A percentile compares a stretch with the other conserved stretches of the same genome.
phyloP scores from a whole-genome alignment of 2,797 vertebrate genomes.

The Aldrovandia affinis region DNA sequence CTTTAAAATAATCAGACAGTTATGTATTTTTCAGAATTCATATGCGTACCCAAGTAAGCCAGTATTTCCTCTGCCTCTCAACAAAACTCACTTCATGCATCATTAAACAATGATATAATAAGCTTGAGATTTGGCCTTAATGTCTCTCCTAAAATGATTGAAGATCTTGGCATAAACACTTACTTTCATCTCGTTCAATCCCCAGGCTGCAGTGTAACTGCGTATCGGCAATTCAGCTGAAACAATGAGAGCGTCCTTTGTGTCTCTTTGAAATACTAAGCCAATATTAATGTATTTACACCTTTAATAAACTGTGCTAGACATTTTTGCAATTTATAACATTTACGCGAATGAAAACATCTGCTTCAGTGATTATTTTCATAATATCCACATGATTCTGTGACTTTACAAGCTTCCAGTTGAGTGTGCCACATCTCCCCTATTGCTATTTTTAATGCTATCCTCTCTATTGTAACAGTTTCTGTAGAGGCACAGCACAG shows the following conservation, averaged over 20 bases:
- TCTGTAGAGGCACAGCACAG: neutral
- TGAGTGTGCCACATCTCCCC: neutral
- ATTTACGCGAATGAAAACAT: neutral
- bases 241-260: neutral
- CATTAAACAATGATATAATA: conserved; percentile 35
- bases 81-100: conserved; percentile 30
- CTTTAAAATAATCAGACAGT: conserved; percentile 1
- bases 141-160: conserved; percentile 18
- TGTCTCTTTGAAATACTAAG: no score
- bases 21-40: neutral
- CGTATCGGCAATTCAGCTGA: neutral
- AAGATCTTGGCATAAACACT: neutral
- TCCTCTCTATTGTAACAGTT: neutral
- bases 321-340: neutral
- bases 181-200: neutral
- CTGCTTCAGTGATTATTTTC: neutral
- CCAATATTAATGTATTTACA: neutral
- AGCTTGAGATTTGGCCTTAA: conserved; percentile 22
- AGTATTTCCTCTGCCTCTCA: neutral
- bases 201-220: neutral
- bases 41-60: conserved; percentile 7
- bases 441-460: neutral
- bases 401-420: neutral
- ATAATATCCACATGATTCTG: neutral
- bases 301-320: neutral